Evolutionary conservation across 2,888 invertebrate genomes (phyloP).

Genomic region (Rhopalosiphum nymphaeae): DNA sequence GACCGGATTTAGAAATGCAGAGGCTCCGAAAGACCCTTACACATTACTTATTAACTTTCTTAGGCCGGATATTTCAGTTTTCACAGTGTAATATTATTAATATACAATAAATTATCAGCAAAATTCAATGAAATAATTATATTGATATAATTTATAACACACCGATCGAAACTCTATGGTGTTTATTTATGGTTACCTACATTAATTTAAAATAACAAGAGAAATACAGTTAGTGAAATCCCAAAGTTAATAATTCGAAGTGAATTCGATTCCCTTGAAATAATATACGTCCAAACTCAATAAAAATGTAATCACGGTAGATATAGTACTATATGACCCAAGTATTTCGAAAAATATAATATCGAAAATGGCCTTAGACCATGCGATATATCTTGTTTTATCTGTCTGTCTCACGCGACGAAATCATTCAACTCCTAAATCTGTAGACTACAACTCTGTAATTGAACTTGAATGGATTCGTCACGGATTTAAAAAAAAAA

Average conservation of each 20-base stretch:
- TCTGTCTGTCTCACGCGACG: neutral
- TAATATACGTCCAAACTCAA: neutral
- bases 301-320: conserved; percentile 23
- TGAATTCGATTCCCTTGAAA: conserved; percentile 1
- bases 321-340: neutral
- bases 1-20: neutral
- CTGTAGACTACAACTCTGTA: neutral
- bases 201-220: neutral
- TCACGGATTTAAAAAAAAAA: neutral
- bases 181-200: neutral
- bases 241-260: neutral
- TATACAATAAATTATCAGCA: neutral
- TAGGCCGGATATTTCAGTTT: neutral
- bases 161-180: neutral
- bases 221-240: neutral
- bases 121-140: neutral
- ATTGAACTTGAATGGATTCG: neutral
- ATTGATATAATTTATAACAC: neutral
- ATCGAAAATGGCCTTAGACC: neutral
- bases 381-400: neutral
- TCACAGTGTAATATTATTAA: neutral
- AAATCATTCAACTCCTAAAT: neutral
- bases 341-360: neutral
- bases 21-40: neutral
- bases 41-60: neutral